Base-by-base conservation (phyloP, 2,797 vertebrate species). In the Galaxias olidus region DNA sequence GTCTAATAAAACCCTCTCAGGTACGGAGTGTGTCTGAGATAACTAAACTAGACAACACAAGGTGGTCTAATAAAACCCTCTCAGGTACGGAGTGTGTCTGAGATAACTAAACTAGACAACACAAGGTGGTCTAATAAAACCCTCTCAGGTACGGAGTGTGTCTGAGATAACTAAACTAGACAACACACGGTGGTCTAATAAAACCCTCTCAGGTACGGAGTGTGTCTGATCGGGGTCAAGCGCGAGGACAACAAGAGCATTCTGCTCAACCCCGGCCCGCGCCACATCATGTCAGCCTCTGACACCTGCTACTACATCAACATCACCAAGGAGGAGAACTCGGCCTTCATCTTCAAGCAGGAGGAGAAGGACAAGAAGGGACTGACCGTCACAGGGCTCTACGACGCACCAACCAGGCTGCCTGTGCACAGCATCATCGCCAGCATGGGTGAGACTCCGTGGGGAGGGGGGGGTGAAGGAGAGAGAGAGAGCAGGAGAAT, bases 301-400 rank as follows among this genome's bases (percentile, higher is more conserved):
- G 96, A 98, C 90, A 98, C 95, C 61, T 98, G 96, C 86, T 98
- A 97, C 92, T 98, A 98, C 89, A 97, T 98, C 86, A 98, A 98
- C 91, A 97, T 98, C 88, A 98, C 96, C 83, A 98, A 98, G 86
- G 96, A 98, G 86, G 96, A 98, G 92, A 97, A 98, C 90, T 98
- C 96, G 0, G 95, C 96, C 62, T 97, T 98, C 87, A 96, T 95
- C 85, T 97, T 97, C 89, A 96, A 96, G 75, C 91, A 98, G 82
- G 93, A 91, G 73, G 90, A 98, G 86, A 91, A 90, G 82, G 95
- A 94, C 83, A 90, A 85, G 77, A 98, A 81, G 93, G 91, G 73
- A 59, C 15, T 0, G 85, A 86, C 2, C 81, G n/a, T n/a, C n/a
- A n/a, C 72, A 1, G 91, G 93, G 0, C 73, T 89, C 49, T 93